These are phyloP conservation scores for Homarus gammarus DNA, from an alignment of 2,888 invertebrate genomes.

Conservation along the genomic window DNA sequence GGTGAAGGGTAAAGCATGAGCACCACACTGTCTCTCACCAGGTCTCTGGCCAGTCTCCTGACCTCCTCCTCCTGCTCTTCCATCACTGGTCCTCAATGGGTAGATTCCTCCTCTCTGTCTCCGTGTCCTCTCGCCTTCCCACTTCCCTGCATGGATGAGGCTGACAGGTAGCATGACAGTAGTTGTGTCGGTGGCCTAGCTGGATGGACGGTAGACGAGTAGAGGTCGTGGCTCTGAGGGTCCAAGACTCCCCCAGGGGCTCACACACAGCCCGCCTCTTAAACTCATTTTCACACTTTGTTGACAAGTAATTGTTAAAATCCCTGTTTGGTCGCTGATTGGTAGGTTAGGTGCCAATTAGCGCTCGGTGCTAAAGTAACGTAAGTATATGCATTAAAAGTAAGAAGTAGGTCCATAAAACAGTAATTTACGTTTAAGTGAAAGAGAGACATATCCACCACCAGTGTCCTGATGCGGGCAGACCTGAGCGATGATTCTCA, in stretches of 20 bases:
- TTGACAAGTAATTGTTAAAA: constrained; percentile 17
- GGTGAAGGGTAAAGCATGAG: constrained; percentile 8
- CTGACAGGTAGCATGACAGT: not conserved
- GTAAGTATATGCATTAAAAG: not conserved
- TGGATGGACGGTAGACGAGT: not conserved
- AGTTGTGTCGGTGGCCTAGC: not conserved
- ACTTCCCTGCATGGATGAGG: constrained; percentile 17
- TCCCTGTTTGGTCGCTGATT: constrained; percentile 20
- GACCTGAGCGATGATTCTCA: too few relatives aligned
- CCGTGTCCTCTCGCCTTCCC: not conserved
- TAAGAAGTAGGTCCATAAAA: not conserved
- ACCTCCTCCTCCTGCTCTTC: not conserved
- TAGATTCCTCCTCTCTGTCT: not conserved
- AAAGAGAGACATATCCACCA: not conserved
- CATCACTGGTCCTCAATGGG: not conserved
- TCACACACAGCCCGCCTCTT: not conserved
- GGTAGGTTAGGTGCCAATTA: constrained; percentile 26
- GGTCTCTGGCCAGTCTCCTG: not conserved
- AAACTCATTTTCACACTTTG: not conserved
- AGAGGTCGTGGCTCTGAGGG: not conserved
- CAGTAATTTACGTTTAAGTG: not conserved
- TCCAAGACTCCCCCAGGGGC: not conserved
- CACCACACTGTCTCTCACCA: constrained; percentile 4
- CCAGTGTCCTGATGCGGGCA: too few relatives aligned
- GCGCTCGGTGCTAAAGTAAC: not conserved